phyloP scores from a whole-genome alignment of 2,797 vertebrate genomes.

The Propithecus deckenii region DNA sequence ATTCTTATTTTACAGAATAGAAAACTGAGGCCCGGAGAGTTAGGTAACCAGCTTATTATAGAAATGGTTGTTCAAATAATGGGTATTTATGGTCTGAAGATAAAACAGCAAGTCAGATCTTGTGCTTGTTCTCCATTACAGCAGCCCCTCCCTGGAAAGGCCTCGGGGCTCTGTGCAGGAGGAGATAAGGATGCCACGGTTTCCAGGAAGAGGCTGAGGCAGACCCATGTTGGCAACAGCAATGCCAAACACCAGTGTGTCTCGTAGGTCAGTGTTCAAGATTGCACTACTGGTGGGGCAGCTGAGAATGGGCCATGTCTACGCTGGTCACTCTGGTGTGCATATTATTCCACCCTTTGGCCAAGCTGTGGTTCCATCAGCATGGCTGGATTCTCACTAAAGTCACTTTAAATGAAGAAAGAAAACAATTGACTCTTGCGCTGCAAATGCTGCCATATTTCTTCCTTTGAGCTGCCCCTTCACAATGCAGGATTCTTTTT shows the following conservation, averaged over 20 bases:
- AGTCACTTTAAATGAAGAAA: not conserved
- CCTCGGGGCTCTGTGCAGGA: not conserved
- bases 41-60: not conserved
- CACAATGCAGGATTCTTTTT: not conserved
- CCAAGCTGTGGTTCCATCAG: not conserved
- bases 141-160: not conserved
- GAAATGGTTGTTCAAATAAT: not conserved
- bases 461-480: not conserved
- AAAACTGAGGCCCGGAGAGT: not conserved
- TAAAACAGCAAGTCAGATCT: not conserved
- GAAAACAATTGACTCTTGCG: not conserved
- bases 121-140: not conserved
- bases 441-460: not conserved
- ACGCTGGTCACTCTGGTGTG: not conserved
- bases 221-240: not conserved
- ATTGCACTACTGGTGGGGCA: not conserved
- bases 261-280: not conserved
- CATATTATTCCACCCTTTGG: no score
- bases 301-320: not conserved
- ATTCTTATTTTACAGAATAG: not conserved
- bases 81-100: not conserved
- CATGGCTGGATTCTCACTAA: not conserved
- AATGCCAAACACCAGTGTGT: accelerated
- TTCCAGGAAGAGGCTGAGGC: not conserved
- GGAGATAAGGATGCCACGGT: not conserved